These are phyloP conservation scores for Apogon hyalosoma DNA, from an alignment of 2,797 vertebrate species.

Conservation along the genomic window DNA sequence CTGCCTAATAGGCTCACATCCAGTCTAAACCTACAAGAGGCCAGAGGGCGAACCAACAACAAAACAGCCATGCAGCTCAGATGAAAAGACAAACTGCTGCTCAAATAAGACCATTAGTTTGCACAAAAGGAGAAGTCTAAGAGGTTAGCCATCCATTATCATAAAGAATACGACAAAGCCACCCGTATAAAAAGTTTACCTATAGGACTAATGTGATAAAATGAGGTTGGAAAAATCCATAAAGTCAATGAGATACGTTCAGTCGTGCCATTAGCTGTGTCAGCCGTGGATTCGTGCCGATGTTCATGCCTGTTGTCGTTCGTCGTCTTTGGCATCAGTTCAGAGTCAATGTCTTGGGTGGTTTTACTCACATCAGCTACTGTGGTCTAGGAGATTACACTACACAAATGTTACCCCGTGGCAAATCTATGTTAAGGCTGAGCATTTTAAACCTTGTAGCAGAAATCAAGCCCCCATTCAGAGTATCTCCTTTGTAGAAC, in stretches of 20 bases:
- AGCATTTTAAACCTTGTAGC: slow-evolving; percentile 82
- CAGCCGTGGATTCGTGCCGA: slow-evolving; percentile 24
- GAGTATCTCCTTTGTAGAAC: slow-evolving; percentile 78
- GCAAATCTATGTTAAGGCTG: slow-evolving; percentile 75
- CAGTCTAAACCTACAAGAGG: slow-evolving; percentile 47
- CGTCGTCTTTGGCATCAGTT: slow-evolving; percentile 41
- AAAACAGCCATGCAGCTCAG: slow-evolving; percentile 45
- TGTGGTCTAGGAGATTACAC: slow-evolving; percentile 70
- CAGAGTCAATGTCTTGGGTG: slow-evolving; percentile 59
- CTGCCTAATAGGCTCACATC: slow-evolving; percentile 57
- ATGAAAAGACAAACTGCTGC: slow-evolving; percentile 55
- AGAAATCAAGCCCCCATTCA: slow-evolving; percentile 85
- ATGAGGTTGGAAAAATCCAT: slow-evolving; percentile 36
- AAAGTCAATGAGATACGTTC: slow-evolving; percentile 45
- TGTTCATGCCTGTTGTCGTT: slow-evolving; percentile 40
- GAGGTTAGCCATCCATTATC: slow-evolving; percentile 36
- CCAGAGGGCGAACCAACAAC: slow-evolving; percentile 51
- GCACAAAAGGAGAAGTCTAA: slow-evolving; percentile 43
- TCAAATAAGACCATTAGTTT: slow-evolving; percentile 63
- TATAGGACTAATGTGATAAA: slow-evolving; percentile 38
- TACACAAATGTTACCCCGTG: slow-evolving; percentile 72
- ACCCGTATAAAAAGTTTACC: slow-evolving; percentile 29
- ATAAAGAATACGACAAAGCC: slow-evolving; percentile 24
- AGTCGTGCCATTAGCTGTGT: slow-evolving; percentile 64
- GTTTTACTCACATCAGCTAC: slow-evolving; percentile 48